phyloP scores from a whole-genome alignment of 1,140 invertebrate genomes.

The Papilio dardanus region DNA sequence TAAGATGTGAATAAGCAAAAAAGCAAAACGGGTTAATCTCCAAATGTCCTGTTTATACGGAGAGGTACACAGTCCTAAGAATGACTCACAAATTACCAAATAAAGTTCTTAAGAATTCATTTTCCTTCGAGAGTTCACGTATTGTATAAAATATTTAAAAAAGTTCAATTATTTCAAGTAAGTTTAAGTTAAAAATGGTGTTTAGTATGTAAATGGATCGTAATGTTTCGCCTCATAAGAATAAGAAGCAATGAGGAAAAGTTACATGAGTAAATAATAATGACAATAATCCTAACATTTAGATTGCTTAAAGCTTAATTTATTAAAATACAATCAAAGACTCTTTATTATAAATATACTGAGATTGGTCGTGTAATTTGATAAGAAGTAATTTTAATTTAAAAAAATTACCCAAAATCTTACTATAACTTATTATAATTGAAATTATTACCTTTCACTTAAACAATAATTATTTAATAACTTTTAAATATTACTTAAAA shows the following conservation, averaged over 20 bases:
- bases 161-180: no score
- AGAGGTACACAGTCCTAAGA: background rate
- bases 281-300: background rate
- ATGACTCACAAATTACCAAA: background rate
- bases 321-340: background rate
- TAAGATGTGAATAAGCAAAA: conserved; percentile 6
- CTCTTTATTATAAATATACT: background rate
- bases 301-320: background rate
- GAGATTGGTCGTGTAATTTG: background rate
- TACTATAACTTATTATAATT: background rate
- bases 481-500: conserved; percentile 16
- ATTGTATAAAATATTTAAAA: no score
- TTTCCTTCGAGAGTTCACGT: no score
- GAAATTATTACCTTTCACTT: background rate
- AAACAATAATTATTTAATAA: background rate
- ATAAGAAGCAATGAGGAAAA: conserved; percentile 12
- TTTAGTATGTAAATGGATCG: no score
- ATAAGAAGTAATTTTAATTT: background rate
- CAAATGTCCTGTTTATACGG: background rate
- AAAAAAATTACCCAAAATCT: background rate
- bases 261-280: background rate
- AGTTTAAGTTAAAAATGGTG: no score
- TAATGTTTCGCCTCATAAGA: no score
- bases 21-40: conserved; percentile 18
- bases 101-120: no score